Evolutionary conservation across 2,888 invertebrate species (phyloP).

Genomic region (Brachyptera risi): DNA sequence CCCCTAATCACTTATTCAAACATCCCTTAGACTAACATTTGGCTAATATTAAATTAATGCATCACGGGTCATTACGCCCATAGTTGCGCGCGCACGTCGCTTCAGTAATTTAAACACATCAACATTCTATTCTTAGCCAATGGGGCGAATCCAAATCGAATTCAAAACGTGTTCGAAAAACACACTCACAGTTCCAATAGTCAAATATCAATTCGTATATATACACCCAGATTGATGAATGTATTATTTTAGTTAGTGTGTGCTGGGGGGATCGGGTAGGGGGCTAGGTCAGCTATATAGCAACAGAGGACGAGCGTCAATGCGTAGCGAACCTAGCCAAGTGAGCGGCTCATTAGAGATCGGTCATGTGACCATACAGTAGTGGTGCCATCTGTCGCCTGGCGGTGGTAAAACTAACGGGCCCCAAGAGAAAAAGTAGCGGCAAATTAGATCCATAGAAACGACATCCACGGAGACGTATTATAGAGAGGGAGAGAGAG

Average conservation of each 20-base stretch:
- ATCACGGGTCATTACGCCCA: slow-evolving; percentile 1
- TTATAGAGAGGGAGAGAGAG: neutral
- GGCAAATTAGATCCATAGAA: slow-evolving; percentile 27
- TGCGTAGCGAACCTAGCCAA: neutral
- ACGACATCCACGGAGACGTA: neutral
- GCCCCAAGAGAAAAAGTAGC: slow-evolving; percentile 29
- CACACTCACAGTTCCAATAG: neutral
- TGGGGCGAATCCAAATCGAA: neutral
- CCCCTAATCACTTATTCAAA: neutral
- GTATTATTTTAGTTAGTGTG: too few relatives aligned
- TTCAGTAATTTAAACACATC: slow-evolving; percentile 1
- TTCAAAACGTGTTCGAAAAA: too few relatives aligned
- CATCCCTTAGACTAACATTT: neutral
- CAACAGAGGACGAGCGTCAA: neutral
- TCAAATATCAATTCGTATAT: slow-evolving; percentile 1
- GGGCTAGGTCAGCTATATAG: neutral
- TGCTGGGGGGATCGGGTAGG: too few relatives aligned
- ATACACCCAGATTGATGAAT: neutral
- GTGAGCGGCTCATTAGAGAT: slow-evolving; percentile 28
- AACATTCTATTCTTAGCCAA: neutral
- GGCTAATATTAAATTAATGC: neutral
- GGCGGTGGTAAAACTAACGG: slow-evolving; percentile 31
- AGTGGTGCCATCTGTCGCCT: slow-evolving; percentile 28
- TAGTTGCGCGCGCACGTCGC: neutral
- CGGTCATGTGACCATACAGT: slow-evolving; percentile 26